Base-by-base conservation (phyloP, 1,140 invertebrate species). In the Bursaphelenchus mucronatus region DNA sequence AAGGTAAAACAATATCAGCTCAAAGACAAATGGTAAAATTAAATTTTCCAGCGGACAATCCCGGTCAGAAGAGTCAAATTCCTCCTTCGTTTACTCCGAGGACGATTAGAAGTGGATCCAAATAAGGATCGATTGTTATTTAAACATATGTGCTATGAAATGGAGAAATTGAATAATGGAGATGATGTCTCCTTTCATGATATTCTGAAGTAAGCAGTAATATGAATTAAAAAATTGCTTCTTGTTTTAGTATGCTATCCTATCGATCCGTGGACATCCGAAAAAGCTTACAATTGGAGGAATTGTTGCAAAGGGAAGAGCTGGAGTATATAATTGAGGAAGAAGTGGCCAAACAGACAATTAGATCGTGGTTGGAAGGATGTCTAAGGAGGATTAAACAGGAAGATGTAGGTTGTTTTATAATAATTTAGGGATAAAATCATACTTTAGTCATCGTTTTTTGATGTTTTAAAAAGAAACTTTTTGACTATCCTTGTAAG, bases 101-200 rank as follows among this genome's bases (percentile, higher is more conserved):
- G 95, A 6, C 87, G 95, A 68, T 83, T 98, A 13, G 94, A 98
- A 84, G 95, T 96, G 17, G 94, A 98, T 86, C 90, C 94, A 3
- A 93, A 96, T 77, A 97, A 95, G 82, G 95, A 98, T 84, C 85
- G 92, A 3, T 85, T 97, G 7, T 85, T 99, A 4, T 98, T 98
- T 81, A 98, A 98, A 82, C 96, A 99, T 81, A 98, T 99, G 95
- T 98, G 94, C 79, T 97, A 97, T 75, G 96, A 99, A 84, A 85
- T 99, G 59, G 94, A 99, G 82, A 86, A 91, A 66, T 84, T 98
- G 7, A 93, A 98, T 79, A 97, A 96, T 83, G 93, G 94, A n/a
- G 94, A 95, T 83, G 95, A 99, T 84, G 95, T 98, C 17, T 97
- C 94, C 0, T 99, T 99, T 82, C 96, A 99, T 80, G 96, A 99